phyloP scores from a whole-genome alignment of 2,113 vertebrate species.

The Coptodon rendalli region DNA sequence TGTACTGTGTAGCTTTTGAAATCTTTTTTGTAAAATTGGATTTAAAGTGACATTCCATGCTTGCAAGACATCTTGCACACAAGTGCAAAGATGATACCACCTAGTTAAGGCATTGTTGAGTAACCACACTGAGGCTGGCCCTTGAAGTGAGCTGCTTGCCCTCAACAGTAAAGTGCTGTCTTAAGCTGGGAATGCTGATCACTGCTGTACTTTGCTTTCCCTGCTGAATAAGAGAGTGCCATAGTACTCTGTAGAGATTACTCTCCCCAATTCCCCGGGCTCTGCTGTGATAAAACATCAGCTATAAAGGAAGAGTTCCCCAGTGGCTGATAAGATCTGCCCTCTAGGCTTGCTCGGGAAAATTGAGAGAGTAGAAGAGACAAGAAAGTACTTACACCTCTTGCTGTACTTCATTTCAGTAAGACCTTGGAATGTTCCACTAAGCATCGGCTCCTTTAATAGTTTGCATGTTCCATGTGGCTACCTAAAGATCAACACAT shows the following conservation, averaged over 20 bases:
- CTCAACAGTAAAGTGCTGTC: background rate
- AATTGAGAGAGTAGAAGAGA: background rate
- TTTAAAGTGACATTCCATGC: background rate
- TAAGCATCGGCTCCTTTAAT: conserved; percentile 20
- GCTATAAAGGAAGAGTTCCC: background rate
- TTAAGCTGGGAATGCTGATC: background rate
- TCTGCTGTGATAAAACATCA: conserved; percentile 31
- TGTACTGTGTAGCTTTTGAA: background rate
- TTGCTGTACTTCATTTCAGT: background rate
- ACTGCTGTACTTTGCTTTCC: background rate
- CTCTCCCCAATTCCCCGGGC: background rate
- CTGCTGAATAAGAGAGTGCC: background rate
- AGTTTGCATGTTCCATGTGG: conserved; percentile 18
- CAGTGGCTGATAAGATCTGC: conserved; percentile 23
- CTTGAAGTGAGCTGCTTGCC: background rate
- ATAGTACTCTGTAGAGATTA: background rate
- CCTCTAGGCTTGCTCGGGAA: conserved; percentile 22
- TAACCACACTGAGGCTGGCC: background rate
- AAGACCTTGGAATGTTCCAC: background rate
- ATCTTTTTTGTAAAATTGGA: background rate
- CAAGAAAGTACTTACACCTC: background rate
- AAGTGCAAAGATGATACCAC: background rate
- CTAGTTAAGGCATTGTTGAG: background rate
- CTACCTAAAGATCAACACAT: conserved; percentile 8
- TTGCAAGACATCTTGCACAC: background rate